These are phyloP conservation scores for Anas acuta DNA, from an alignment of 2,797 vertebrate species.

Conservation along the genomic window DNA sequence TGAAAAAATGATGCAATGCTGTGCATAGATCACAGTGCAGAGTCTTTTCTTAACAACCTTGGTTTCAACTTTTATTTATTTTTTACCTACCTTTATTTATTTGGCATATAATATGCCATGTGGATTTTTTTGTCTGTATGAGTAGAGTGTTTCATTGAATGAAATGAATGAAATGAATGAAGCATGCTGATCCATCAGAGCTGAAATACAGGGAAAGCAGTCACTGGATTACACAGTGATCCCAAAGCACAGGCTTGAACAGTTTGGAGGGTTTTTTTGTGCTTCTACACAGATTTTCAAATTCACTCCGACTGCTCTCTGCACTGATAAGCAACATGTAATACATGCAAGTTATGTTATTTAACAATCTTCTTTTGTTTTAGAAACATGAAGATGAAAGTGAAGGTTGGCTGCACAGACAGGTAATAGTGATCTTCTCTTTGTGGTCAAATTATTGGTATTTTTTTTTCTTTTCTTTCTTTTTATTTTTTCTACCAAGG, in stretches of 20 bases:
- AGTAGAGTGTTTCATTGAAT: neutral
- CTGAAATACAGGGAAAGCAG: neutral
- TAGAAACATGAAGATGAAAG: slow-evolving; percentile 99
- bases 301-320: neutral
- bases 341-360: neutral
- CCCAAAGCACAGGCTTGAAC: neutral
- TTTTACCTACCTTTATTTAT: neutral
- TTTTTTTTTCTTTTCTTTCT: neutral
- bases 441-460: neutral
- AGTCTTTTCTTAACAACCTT: neutral
- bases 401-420: slow-evolving; percentile 94
- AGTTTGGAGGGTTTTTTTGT: neutral
- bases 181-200: neutral
- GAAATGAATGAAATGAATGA: neutral
- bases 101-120: neutral
- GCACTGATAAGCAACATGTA: neutral
- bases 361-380: slow-evolving; percentile 61
- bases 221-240: neutral
- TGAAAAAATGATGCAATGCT: neutral
- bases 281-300: neutral
- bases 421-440: slow-evolving; percentile 80
- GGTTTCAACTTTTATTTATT: neutral
- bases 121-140: neutral
- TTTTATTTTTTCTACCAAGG: neutral
- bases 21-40: neutral